Conservation (phyloP, 2,888 invertebrate species). For the Harpagoxenus sublaevis region DNA sequence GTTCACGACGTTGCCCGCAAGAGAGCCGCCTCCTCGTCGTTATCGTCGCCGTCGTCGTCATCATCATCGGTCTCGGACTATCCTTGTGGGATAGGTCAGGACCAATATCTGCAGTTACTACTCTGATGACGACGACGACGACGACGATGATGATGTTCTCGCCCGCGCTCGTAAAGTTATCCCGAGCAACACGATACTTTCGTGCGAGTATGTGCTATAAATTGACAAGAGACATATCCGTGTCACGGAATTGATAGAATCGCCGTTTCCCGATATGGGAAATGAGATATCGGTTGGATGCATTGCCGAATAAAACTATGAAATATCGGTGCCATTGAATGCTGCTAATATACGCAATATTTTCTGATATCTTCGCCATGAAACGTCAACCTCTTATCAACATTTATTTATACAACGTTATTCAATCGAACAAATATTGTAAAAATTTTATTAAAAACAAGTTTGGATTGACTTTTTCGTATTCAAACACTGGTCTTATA, state of each 20-base stretch:
- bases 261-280: neutral
- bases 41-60: slow-evolving; percentile 5
- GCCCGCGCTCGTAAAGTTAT: slow-evolving; percentile 34
- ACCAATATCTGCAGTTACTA: slow-evolving; percentile 25
- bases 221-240: slow-evolving; percentile 12
- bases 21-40: slow-evolving; percentile 11
- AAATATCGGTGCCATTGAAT: neutral
- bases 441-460: neutral
- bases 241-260: slow-evolving; percentile 32
- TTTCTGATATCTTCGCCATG: neutral
- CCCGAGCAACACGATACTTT: slow-evolving; percentile 39
- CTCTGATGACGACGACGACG: slow-evolving; percentile 20
- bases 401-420: neutral
- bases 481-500: too few species aligned
- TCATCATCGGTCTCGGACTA: slow-evolving; percentile 37
- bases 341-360: neutral
- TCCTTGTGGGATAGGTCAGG: slow-evolving; percentile 39
- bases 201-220: slow-evolving; percentile 27
- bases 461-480: neutral
- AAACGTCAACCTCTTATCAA: neutral
- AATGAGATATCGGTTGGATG: slow-evolving; percentile 6
- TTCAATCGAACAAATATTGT: neutral
- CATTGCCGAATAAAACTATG: neutral
- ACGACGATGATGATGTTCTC: neutral
- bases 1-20: slow-evolving; percentile 10